Percentiles rank a stretch among this genome's conserved stretches.
Conservation (phyloP, 1,140 invertebrate genomes). For the Pemphigus obesinymphae region DNA sequence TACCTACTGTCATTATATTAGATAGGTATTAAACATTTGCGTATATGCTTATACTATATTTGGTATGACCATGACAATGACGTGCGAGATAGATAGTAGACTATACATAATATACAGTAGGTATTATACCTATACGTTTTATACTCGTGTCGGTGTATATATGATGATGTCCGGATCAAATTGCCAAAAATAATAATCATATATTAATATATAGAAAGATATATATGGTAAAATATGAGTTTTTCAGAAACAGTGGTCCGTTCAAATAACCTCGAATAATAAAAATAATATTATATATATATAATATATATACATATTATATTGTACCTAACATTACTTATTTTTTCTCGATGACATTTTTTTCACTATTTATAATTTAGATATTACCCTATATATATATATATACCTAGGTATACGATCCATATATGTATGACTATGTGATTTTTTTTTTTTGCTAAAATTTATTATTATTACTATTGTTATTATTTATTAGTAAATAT, state of each 20-base stretch:
- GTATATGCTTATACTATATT: no score
- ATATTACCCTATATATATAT: no score
- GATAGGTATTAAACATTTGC: neutral
- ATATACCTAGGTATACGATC: no score
- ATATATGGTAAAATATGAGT: neutral
- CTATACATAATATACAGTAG: no score
- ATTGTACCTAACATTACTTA: no score
- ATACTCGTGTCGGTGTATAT: no score
- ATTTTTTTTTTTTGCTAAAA: no score
- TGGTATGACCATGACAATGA: neutral
- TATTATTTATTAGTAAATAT: no score
- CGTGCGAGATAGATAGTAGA: neutral
- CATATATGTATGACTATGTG: no score
- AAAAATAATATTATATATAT: neutral
- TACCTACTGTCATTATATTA: no score
- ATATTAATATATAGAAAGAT: neutral
- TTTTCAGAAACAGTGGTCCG: neutral
- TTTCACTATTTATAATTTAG: neutral
- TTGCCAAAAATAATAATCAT: constrained; percentile 1
- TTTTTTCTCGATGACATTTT: neutral
- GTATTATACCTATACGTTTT: no score
- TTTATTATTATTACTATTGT: no score
- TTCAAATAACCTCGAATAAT: neutral
- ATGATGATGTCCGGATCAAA: constrained; percentile 2
- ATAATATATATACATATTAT: neutral